These are phyloP conservation scores for Clytia hemisphaerica DNA, from an alignment of 30 jellyfish, hydroid and myxozoan species.

Conservation along the genomic window DNA sequence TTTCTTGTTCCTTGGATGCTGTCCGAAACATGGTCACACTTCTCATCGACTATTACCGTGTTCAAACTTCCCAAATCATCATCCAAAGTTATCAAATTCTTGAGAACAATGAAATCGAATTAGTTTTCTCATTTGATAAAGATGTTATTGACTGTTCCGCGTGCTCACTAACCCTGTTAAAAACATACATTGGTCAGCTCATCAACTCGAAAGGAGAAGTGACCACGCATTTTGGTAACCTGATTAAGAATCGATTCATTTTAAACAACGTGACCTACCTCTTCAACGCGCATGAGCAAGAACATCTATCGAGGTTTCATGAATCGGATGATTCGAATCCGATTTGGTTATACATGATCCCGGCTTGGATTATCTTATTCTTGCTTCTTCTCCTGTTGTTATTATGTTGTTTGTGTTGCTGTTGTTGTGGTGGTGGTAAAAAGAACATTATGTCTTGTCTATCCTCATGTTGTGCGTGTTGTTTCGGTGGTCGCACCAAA, in stretches of 20 bases:
- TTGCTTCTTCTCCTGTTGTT: background rate
- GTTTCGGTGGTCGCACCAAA: no score
- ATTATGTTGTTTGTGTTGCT: constrained; percentile 5
- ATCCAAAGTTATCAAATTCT: background rate
- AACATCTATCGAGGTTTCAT: background rate
- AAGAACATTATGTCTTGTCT: no score
- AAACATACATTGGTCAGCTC: background rate
- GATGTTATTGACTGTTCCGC: background rate
- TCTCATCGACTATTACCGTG: background rate
- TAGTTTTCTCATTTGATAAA: background rate
- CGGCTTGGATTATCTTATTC: background rate
- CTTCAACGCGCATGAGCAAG: background rate
- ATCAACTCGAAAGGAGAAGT: background rate
- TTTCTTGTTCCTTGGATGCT: background rate
- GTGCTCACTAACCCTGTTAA: background rate
- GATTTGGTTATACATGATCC: constrained; percentile 6
- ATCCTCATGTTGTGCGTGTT: no score
- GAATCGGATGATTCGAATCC: background rate
- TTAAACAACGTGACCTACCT: background rate
- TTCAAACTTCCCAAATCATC: background rate
- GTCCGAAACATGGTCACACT: constrained; percentile 4
- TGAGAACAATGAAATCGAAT: background rate
- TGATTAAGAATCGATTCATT: background rate
- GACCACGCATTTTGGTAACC: background rate
- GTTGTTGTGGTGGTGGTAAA: background rate